Evolutionary conservation across 2,113 vertebrate species (phyloP).

Genomic region (Chamaetylas fuelleborni): DNA sequence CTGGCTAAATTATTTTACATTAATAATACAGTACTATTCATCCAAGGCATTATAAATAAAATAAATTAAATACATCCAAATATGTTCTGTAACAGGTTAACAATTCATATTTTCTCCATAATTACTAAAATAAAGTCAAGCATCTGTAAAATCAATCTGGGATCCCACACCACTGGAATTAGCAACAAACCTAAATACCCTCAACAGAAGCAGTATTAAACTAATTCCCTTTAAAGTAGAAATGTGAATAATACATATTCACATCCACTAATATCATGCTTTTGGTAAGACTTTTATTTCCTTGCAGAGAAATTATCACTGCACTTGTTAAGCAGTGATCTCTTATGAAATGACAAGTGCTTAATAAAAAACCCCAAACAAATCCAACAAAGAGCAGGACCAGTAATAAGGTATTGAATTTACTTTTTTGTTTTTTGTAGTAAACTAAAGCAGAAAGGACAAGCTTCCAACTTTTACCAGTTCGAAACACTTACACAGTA

Average conservation of each 20-base stretch:
- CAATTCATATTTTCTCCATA: rapidly evolving
- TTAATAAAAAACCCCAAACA: background rate
- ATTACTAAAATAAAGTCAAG: background rate
- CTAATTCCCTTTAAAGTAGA: background rate
- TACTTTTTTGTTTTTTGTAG: rapidly evolving
- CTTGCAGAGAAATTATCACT: background rate
- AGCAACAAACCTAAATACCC: background rate
- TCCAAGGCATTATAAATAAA: background rate
- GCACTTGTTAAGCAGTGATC: background rate
- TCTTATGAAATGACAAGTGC: background rate
- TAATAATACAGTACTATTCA: background rate
- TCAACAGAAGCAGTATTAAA: background rate
- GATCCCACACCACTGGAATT: background rate
- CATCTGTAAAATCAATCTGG: background rate
- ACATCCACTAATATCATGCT: rapidly evolving
- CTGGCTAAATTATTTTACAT: rapidly evolving
- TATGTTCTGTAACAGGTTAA: rapidly evolving
- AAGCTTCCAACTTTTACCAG: background rate
- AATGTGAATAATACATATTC: rapidly evolving
- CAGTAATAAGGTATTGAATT: background rate
- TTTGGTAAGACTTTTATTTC: background rate
- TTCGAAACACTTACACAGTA: background rate
- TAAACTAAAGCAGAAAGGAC: background rate
- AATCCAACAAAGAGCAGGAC: background rate
- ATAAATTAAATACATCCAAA: background rate